phyloP scores from a whole-genome alignment of 2,888 invertebrate species.

The Altica lythri region DNA sequence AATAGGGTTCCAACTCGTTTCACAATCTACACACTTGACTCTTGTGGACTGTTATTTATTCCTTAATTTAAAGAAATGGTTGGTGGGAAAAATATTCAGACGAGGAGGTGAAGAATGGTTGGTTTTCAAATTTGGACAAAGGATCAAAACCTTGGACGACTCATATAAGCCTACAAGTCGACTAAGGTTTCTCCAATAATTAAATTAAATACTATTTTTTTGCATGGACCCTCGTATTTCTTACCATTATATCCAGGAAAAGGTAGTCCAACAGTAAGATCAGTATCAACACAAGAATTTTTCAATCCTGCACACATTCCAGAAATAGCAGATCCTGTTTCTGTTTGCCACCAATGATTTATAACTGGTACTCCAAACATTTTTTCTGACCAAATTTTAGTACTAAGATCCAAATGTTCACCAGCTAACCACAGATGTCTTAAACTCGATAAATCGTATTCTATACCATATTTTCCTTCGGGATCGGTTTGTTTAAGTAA shows the following conservation, averaged over 20 bases:
- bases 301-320: constrained; percentile 80
- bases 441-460: constrained; percentile 73
- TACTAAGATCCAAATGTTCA: constrained; percentile 91
- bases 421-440: constrained; percentile 83
- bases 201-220: neutral
- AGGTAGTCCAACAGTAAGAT: constrained; percentile 76
- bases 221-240: constrained; percentile 32
- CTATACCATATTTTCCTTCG: constrained; percentile 66
- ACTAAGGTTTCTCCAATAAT: neutral
- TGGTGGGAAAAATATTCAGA: too few relatives aligned
- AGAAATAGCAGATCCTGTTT: constrained; percentile 89
- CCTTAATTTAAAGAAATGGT: too few relatives aligned
- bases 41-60: too few relatives aligned
- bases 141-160: too few relatives aligned
- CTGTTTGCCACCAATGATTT: constrained; percentile 98
- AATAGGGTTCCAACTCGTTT: too few relatives aligned
- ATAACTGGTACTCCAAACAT: constrained; percentile 75
- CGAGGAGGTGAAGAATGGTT: too few relatives aligned
- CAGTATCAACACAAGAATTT: constrained; percentile 64
- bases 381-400: constrained; percentile 76
- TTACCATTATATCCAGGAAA: constrained; percentile 87
- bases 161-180: neutral
- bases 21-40: too few relatives aligned
- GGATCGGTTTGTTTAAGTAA: constrained; percentile 84
- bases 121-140: too few relatives aligned